Percentiles rank a stretch among this genome's conserved stretches.
Evolutionary conservation across 2,888 invertebrate genomes (phyloP).

Genomic region (Scaptomyza reducta): DNA sequence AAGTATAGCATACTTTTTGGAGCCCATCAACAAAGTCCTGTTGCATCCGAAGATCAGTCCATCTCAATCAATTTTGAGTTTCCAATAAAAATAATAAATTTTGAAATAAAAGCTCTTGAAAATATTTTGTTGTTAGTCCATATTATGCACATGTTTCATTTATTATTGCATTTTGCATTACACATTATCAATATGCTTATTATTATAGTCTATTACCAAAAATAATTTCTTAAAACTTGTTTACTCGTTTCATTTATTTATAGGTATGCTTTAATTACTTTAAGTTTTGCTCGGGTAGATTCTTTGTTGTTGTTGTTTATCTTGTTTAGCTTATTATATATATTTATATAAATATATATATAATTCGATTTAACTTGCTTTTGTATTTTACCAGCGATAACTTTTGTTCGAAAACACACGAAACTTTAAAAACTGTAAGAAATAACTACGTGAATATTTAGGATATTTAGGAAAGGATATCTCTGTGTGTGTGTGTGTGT

Average conservation of each 20-base stretch:
- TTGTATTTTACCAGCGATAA: slow-evolving; percentile 61
- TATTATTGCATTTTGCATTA: slow-evolving; percentile 75
- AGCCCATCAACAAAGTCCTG: not conserved
- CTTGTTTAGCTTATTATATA: slow-evolving; percentile 43
- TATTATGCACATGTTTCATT: slow-evolving; percentile 78
- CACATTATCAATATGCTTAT: slow-evolving; percentile 69
- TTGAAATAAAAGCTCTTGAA: no score
- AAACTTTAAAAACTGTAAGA: slow-evolving; percentile 60
- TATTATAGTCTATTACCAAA: slow-evolving; percentile 81
- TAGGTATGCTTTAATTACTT: slow-evolving; percentile 70
- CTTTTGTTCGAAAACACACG: slow-evolving; percentile 65
- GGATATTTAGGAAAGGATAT: slow-evolving; percentile 15
- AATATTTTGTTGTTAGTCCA: slow-evolving; percentile 61
- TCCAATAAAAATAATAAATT: no score
- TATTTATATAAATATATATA: slow-evolving; percentile 41
- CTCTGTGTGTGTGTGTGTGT: slow-evolving; percentile 25
- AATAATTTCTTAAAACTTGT: slow-evolving; percentile 81
- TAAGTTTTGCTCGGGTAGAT: slow-evolving; percentile 62
- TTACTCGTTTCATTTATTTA: slow-evolving; percentile 67
- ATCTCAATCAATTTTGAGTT: no score
- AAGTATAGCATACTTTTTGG: slow-evolving; percentile 29
- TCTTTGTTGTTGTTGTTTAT: slow-evolving; percentile 21
- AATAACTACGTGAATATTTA: slow-evolving; percentile 64
- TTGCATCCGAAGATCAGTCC: not conserved
- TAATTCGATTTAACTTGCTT: slow-evolving; percentile 68